Evolutionary conservation across 2,797 vertebrate species (phyloP), one percentile per base, ranked within the genome.

Genomic region (Clarias platycephalus): DNA sequence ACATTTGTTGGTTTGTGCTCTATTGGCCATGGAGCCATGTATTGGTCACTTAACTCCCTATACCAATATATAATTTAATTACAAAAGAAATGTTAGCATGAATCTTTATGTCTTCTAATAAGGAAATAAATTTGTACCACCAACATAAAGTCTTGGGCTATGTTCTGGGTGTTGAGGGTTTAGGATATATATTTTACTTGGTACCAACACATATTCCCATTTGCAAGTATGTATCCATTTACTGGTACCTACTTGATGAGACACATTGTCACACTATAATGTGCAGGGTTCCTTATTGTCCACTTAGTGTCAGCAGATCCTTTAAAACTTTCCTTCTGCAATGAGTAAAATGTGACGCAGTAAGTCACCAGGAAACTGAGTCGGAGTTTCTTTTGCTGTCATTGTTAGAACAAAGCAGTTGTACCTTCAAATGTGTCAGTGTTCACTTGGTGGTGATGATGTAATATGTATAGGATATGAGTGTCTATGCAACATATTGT

Each of bases 281-380:
- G 31, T 62, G 31, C 37, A 79, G 24, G 62, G 34, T 40, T 3
- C 24, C 7, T 62, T 63, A 44, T 26, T 79, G 60, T 44, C 76
- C 76, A 79, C 76, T 79, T 63, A 37, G 60, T 63, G 76, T 18
- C 76, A 63, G 34, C 37, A 79, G 76, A 44, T 26, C 60, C 8
- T 44, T 63, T 24, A n/a, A 18, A 63, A 26, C 3, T 8, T 60
- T 77, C 18, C 20, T 58, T 16, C 28, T 3, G 55, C 2, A 12
- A 0, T 31, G 5, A 24, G 15, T 24, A 62, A 40, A 58, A 58
- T 15, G 31, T 60, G 74, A 77, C 5, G 10, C 28, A 77, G 20
- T 15, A 77, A 6, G 57, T 78, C 57, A n/a, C 37, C 57, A 37
- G 75, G 57, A 62, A 37, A 37, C 22, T 62, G 57, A 40, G 55